These are phyloP conservation scores for Geotria australis DNA, from an alignment of 2,797 vertebrate genomes.

Conservation along the genomic window DNA sequence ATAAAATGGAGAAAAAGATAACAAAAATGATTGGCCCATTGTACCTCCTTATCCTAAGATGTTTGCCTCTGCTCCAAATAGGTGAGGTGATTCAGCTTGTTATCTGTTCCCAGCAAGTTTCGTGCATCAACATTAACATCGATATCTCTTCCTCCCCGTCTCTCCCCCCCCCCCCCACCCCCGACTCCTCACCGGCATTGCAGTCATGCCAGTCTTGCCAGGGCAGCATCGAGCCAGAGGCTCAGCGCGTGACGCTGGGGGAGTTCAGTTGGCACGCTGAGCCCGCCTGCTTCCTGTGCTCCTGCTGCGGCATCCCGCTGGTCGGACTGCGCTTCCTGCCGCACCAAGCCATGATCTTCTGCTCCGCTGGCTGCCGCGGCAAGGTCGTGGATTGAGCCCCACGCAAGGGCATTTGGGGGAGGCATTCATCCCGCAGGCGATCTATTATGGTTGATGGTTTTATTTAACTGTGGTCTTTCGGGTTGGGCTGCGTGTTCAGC, in stretches of 20 bases:
- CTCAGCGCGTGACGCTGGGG: slow-evolving; percentile 61
- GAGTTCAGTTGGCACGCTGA: slow-evolving; percentile 66
- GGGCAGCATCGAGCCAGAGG: slow-evolving; percentile 52
- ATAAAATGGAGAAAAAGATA: too few relatives aligned
- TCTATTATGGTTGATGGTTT: too few relatives aligned
- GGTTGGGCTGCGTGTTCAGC: too few relatives aligned
- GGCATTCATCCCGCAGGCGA: too few relatives aligned
- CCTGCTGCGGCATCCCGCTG: slow-evolving; percentile 59
- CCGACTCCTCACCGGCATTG: neutral
- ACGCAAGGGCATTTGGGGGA: too few relatives aligned
- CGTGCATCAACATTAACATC: neutral
- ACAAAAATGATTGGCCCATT: too few relatives aligned
- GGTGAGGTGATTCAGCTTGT: too few relatives aligned
- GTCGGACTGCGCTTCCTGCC: slow-evolving; percentile 78
- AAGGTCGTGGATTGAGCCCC: too few relatives aligned
- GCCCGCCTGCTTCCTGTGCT: slow-evolving; percentile 51
- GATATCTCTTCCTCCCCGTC: neutral
- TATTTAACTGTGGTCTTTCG: too few relatives aligned
- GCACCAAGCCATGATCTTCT: slow-evolving; percentile 44
- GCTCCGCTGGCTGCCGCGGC: slow-evolving; percentile 39
- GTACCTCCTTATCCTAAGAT: too few relatives aligned
- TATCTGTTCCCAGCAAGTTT: too few relatives aligned
- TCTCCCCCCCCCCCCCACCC: slow-evolving; percentile 1
- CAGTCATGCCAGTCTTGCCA: slow-evolving; percentile 52
- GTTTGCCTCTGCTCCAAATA: too few relatives aligned